A percentile compares a stretch with the other conserved stretches of the same genome.
phyloP scores from a whole-genome alignment of 2,888 invertebrate species.

The Microctonus hyperodae region DNA sequence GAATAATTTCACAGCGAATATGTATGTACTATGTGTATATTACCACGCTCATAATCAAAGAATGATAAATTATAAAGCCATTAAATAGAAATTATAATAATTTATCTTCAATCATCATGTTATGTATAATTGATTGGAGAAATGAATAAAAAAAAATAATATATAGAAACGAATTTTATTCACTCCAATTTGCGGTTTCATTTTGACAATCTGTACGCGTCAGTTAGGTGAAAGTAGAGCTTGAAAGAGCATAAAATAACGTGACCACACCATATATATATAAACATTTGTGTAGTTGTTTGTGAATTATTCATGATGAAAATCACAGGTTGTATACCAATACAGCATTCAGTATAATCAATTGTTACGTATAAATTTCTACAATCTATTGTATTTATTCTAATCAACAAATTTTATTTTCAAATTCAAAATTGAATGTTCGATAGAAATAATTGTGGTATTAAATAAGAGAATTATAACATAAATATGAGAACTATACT shows the following conservation, averaged over 20 bases:
- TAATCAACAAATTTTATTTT: neutral
- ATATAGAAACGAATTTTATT: neutral
- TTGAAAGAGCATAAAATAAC: neutral
- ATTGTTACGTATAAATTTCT: neutral
- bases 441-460: neutral
- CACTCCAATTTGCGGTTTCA: neutral
- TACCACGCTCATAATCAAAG: neutral
- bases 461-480: neutral
- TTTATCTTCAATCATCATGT: conserved; percentile 37
- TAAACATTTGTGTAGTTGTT: neutral
- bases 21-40: neutral
- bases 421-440: neutral
- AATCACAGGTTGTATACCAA: neutral
- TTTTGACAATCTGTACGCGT: neutral
- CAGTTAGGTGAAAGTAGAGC: conserved; percentile 5
- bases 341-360: neutral
- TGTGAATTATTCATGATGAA: neutral
- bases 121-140: neutral
- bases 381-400: neutral
- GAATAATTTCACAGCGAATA: conserved; percentile 19
- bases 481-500: neutral
- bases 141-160: neutral
- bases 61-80: neutral
- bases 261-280: neutral
- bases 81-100: conserved; percentile 45